Conservation (phyloP, 2,888 invertebrate species). For the Acrocera orbiculus region DNA sequence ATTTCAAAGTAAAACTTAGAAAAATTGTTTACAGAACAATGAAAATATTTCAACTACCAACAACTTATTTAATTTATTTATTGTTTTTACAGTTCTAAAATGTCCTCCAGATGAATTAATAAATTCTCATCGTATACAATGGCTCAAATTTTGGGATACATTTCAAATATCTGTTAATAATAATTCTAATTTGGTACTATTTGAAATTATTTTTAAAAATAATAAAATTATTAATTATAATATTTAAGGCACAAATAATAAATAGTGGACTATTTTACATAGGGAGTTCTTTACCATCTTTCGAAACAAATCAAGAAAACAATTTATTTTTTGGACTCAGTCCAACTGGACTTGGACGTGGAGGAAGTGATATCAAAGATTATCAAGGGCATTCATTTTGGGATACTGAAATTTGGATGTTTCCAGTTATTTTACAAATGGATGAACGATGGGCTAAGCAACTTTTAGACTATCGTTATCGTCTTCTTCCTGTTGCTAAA, state of each 20-base stretch:
- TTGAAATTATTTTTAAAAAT: too few relatives aligned
- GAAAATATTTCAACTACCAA: too few relatives aligned
- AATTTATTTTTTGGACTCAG: constrained; percentile 37
- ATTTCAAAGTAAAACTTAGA: too few relatives aligned
- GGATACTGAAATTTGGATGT: constrained; percentile 49
- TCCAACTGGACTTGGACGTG: constrained; percentile 39
- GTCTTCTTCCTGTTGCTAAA: constrained; percentile 34
- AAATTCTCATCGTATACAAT: constrained; percentile 33
- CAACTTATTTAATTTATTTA: too few relatives aligned
- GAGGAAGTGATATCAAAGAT: constrained; percentile 24
- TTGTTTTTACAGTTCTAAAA: constrained; percentile 32
- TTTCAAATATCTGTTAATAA: constrained; percentile 36
- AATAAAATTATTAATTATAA: too few relatives aligned
- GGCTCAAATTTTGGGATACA: constrained; percentile 34
- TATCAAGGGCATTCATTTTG: constrained; percentile 43
- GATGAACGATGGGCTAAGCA: constrained; percentile 34
- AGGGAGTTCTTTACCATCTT: constrained; percentile 38
- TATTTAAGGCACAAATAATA: constrained; percentile 19
- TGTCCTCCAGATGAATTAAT: constrained; percentile 32
- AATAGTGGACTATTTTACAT: constrained; percentile 42
- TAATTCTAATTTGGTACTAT: constrained; percentile 35
- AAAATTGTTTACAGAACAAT: too few relatives aligned
- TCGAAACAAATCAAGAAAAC: constrained; percentile 31
- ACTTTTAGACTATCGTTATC: constrained; percentile 36
- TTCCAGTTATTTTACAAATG: constrained; percentile 36